Percentiles rank a stretch among this genome's conserved stretches.
These are phyloP conservation scores for Augochlora pura DNA, from an alignment of 1,140 invertebrate genomes.

Conservation along the genomic window DNA sequence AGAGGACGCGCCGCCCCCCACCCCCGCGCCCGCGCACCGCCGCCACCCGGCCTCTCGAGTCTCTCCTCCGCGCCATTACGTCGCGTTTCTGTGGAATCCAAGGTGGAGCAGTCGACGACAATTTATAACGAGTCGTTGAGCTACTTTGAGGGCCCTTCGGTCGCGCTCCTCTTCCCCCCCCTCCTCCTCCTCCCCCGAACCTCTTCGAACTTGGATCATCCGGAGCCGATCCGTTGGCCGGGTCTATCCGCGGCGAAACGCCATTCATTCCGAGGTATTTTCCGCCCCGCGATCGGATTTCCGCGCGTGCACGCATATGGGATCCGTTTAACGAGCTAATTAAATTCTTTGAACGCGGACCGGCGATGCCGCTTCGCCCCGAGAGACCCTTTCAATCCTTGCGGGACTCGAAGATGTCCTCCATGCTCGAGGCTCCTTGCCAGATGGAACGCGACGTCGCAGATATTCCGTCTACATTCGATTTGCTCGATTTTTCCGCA, in stretches of 20 bases:
- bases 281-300: not conserved
- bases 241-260: constrained; percentile 6
- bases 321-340: constrained; percentile 23
- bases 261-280: constrained; percentile 13
- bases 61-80: constrained; percentile 38
- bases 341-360: constrained; percentile 17
- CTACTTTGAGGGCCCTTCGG: constrained; percentile 55
- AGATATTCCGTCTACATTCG: not conserved
- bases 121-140: constrained; percentile 64
- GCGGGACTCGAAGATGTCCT: not conserved
- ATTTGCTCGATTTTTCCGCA: not conserved
- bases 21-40: not conserved
- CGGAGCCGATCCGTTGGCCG: constrained; percentile 2
- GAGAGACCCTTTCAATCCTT: not conserved
- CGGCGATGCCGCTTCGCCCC: fast-evolving
- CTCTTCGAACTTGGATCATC: constrained; percentile 37
- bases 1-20: no score
- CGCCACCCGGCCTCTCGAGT: not conserved
- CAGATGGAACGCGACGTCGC: not conserved
- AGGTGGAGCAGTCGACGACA: constrained; percentile 53
- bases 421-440: not conserved
- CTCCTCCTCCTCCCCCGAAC: no score
- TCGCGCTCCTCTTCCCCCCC: constrained; percentile 21
- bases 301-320: not conserved
- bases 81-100: constrained; percentile 35